Base-by-base conservation (phyloP, 2,113 vertebrate genomes). In the Theristicus caerulescens region DNA sequence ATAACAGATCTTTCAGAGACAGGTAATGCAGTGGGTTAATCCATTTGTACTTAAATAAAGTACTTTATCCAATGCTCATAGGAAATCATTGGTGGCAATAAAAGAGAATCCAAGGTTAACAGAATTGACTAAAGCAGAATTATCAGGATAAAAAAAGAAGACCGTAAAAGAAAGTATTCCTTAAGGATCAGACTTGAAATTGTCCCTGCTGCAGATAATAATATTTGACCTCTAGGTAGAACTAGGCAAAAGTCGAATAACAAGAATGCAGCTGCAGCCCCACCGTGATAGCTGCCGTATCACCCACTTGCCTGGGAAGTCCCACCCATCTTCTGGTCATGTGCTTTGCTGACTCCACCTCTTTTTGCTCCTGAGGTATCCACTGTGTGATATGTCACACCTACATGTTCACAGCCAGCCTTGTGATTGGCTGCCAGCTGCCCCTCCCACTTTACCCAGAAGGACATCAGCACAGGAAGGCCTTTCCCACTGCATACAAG, bases 271-370 rank as follows among this genome's bases (percentile, higher is more conserved):
- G 25, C 9, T 54, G 16, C 16, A 71, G 16, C 44, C 16, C 36
- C 1, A 1, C 4, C 11, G 11, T 4, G 3, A 9, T 9, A 6
- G 42, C 51, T 38, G 12, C 31, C 3, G 4, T 21, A 8, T 2
- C 16, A 17, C 13, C 24, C 11, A 6, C 11, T 40, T 55, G 20
- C 31, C 25, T 14, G 16, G 13, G 21, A 61, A 26, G 25, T 32
- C 11, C 44, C 32, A 57, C 22, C 42, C 44, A 18, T 17, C 11
- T 46, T 46, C 34, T 20, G 7, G 18, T 55, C 61, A 40, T 1
- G 2, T 11, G 13, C 18, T 67, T 29, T 42, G 40, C 29, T 54
- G 9, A n/a, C 9, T 17, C 25, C 76, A 26, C 8, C 44, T 22
- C 7, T 32, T 81, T 29, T 61, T 81, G 36, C 9, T 29, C 38